Conservation (phyloP, 1,140 invertebrate species). For the Popillia japonica region DNA sequence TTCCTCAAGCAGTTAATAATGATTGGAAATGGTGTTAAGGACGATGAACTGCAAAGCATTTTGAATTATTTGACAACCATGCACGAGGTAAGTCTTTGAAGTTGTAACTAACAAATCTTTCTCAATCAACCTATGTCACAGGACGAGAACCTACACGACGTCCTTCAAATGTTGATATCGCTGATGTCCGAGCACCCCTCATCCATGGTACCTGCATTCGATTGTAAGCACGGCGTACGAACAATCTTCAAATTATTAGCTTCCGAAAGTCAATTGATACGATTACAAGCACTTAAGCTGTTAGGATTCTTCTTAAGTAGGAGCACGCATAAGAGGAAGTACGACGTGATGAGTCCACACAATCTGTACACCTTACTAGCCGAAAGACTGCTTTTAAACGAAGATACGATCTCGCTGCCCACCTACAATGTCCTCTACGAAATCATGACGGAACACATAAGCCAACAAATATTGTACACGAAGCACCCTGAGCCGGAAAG, state of each 20-base stretch:
- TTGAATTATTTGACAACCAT: conserved; percentile 98
- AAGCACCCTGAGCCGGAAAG: conserved; percentile 94
- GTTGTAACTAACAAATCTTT: too few relatives aligned
- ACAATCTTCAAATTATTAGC: conserved; percentile 97
- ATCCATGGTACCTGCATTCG: conserved; percentile 98
- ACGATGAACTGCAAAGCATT: conserved; percentile 98
- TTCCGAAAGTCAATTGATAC: conserved; percentile 93
- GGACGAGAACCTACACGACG: conserved; percentile 99
- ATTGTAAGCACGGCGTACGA: conserved; percentile 94
- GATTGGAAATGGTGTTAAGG: conserved; percentile 96
- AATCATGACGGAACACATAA: conserved; percentile 96
- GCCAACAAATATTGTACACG: conserved; percentile 90
- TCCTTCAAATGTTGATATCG: conserved; percentile 95
- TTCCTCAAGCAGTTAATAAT: conserved; percentile 97
- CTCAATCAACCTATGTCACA: conserved; percentile 55
- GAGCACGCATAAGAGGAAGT: conserved; percentile 97
- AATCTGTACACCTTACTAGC: conserved; percentile 97
- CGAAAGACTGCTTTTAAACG: conserved; percentile 89
- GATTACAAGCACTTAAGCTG: conserved; percentile 94
- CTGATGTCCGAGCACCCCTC: conserved; percentile 98
- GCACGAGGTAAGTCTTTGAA: conserved; percentile 78
- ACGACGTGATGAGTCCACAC: conserved; percentile 97
- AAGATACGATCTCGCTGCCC: conserved; percentile 87
- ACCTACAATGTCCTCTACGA: conserved; percentile 99
- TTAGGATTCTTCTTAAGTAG: conserved; percentile 94